Percentiles rank a stretch among this genome's conserved stretches.
These are phyloP conservation scores for Stomatorhinus walkeri DNA, from an alignment of 2,797 vertebrate species.

Conservation along the genomic window DNA sequence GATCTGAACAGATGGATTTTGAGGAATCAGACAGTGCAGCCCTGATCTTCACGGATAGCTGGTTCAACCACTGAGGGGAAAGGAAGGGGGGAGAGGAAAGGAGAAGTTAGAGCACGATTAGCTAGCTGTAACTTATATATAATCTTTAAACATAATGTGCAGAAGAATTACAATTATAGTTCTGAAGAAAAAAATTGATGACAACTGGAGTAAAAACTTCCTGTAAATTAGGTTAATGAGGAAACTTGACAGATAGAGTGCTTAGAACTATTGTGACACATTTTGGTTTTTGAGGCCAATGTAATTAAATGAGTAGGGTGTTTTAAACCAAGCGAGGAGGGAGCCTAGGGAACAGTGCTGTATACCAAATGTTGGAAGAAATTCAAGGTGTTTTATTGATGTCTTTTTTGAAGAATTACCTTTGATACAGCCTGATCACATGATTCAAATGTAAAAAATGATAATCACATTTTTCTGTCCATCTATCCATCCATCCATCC, in stretches of 20 bases:
- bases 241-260: background rate
- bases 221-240: background rate
- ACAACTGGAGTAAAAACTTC: background rate
- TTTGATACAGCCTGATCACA: background rate
- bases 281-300: background rate
- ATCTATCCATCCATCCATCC: background rate
- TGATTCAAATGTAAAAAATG: background rate
- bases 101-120: background rate
- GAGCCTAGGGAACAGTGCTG: background rate
- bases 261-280: background rate
- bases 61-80: constrained; percentile 33
- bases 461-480: background rate
- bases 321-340: background rate
- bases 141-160: background rate
- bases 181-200: background rate
- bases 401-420: background rate
- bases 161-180: background rate
- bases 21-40: constrained; percentile 25
- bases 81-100: background rate
- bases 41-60: constrained; percentile 49
- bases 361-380: background rate
- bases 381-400: background rate
- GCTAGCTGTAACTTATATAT: background rate
- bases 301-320: background rate
- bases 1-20: constrained; percentile 51